Percentiles rank a stretch among this genome's conserved stretches.
phyloP scores from a whole-genome alignment of 2,113 vertebrate genomes.

The Pristiophorus japonicus region DNA sequence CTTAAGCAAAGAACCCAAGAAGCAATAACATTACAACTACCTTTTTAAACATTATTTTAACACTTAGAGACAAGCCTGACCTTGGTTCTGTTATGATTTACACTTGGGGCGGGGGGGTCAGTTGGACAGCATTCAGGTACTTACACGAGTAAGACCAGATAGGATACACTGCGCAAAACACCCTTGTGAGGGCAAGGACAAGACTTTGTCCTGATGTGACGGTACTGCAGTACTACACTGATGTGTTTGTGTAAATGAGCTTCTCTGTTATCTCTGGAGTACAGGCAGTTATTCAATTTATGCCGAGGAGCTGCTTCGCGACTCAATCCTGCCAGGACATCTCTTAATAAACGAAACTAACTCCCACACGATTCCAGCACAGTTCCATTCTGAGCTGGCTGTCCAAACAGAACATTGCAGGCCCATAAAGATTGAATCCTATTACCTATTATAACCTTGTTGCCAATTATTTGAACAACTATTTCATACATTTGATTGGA shows the following conservation, averaged over 20 bases:
- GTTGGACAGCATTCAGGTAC: neutral
- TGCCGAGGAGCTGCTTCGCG: neutral
- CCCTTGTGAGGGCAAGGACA: neutral
- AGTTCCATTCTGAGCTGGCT: neutral
- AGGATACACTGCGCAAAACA: neutral
- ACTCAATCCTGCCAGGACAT: neutral
- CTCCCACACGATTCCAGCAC: neutral
- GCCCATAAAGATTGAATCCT: neutral
- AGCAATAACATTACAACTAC: no score
- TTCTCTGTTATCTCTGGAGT: neutral
- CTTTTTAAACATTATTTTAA: neutral
- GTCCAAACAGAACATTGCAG: neutral
- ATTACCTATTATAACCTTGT: neutral
- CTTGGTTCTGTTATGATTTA: neutral
- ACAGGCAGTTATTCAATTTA: conserved; percentile 8
- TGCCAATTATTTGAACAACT: neutral
- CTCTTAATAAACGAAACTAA: neutral
- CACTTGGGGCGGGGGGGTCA: neutral
- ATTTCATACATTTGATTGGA: neutral
- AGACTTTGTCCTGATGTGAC: neutral
- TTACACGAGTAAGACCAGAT: neutral
- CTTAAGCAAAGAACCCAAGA: no score
- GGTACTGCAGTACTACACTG: neutral
- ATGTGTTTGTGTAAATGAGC: neutral
- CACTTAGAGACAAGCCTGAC: neutral